These are phyloP conservation scores for Linnaemya tessellans DNA, from an alignment of 2,888 invertebrate genomes.

Conservation along the genomic window DNA sequence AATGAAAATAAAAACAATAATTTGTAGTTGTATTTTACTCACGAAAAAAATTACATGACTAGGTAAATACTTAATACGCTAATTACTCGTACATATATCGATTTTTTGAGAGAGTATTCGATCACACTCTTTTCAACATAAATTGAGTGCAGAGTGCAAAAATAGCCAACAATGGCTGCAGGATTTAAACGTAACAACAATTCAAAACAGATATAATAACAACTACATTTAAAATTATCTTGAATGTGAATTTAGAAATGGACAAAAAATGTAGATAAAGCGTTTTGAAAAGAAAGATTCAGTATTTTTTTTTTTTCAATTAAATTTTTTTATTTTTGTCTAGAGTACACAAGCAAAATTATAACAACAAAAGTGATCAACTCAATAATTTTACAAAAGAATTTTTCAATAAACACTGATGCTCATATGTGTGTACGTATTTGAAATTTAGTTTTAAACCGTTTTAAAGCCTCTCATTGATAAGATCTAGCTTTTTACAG, in stretches of 20 bases:
- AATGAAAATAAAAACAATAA: constrained; percentile 18
- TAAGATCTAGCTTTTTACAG: constrained; percentile 31
- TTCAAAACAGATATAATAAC: neutral
- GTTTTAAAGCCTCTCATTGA: constrained; percentile 34
- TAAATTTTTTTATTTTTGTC: neutral
- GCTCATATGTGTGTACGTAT: neutral
- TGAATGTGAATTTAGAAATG: neutral
- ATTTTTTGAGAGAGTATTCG: neutral
- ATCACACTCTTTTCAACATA: constrained; percentile 15
- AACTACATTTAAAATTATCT: neutral
- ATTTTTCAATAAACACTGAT: neutral
- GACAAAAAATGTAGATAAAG: neutral
- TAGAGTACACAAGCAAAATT: constrained; percentile 17
- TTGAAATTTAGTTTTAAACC: constrained; percentile 39
- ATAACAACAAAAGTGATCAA: constrained; percentile 21
- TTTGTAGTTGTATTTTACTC: neutral
- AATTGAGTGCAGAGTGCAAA: constrained; percentile 69
- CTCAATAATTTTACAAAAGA: constrained; percentile 57
- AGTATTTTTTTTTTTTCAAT: neutral
- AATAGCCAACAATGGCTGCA: constrained; percentile 33
- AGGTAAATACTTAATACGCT: neutral
- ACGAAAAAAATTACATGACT: neutral
- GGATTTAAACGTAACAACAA: neutral
- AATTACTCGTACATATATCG: too few relatives aligned
- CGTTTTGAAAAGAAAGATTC: neutral